Percentiles rank a stretch among this genome's conserved stretches.
Evolutionary conservation across 2,888 invertebrate species (phyloP).

Genomic region (Phyllotreta cruciferae): DNA sequence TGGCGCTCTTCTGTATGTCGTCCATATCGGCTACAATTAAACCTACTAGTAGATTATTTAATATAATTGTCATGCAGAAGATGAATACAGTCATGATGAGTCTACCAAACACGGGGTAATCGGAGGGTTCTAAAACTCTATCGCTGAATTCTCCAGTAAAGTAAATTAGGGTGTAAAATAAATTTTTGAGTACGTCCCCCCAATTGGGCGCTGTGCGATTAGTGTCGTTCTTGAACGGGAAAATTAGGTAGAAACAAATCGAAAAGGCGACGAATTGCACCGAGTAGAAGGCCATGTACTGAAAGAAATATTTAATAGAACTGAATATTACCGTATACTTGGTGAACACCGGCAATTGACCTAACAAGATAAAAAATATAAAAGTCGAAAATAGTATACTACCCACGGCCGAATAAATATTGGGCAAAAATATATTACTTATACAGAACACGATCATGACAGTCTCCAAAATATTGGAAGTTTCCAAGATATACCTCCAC

Average conservation of each 20-base stretch:
- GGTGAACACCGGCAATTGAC: conserved; percentile 44
- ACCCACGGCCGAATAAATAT: conserved; percentile 39
- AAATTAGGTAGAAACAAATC: conserved; percentile 46
- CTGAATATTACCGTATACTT: conserved; percentile 48
- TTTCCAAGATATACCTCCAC: conserved; percentile 39
- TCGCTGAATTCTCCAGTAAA: conserved; percentile 48
- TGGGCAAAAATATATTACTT: conserved; percentile 30
- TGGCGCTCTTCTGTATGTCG: conserved; percentile 41
- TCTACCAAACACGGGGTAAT: conserved; percentile 44
- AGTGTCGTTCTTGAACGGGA: conserved; percentile 30
- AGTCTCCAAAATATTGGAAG: conserved; percentile 42
- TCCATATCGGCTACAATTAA: conserved; percentile 49
- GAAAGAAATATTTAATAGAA: conserved; percentile 45
- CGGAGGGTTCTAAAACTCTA: conserved; percentile 37
- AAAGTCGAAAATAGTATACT: conserved; percentile 41
- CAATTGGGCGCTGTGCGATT: conserved; percentile 3
- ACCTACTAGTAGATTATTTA: conserved; percentile 48
- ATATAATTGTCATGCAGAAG: conserved; percentile 48
- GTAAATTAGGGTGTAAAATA: conserved; percentile 44
- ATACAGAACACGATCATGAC: conserved; percentile 33
- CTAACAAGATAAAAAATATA: conserved; percentile 42
- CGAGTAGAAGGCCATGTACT: conserved; percentile 47
- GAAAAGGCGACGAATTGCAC: conserved; percentile 47
- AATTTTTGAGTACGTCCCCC: conserved; percentile 37
- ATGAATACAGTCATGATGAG: conserved; percentile 45